Conservation (phyloP, 2,797 vertebrate species). For the Mormyrops boulengeri region DNA sequence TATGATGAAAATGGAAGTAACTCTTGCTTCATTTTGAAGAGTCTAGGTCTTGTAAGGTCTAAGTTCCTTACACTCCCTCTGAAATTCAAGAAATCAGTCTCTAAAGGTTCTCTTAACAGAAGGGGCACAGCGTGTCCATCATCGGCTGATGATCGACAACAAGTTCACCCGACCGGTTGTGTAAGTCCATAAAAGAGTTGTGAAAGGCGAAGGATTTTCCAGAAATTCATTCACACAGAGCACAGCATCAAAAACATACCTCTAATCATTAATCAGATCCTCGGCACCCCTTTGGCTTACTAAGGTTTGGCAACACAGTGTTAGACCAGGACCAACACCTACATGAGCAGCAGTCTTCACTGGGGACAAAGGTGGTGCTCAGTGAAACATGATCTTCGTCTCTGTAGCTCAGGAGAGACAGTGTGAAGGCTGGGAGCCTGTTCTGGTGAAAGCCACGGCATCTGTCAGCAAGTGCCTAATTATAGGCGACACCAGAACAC, state of each 20-base stretch:
- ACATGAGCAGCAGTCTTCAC: neutral
- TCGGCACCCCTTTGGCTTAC: neutral
- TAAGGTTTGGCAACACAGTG: neutral
- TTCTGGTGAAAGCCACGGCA: constrained; percentile 31
- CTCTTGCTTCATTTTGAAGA: neutral
- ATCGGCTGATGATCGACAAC: neutral
- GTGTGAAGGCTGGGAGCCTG: constrained; percentile 21
- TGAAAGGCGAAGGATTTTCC: neutral
- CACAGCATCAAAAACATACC: neutral
- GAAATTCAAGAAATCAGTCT: constrained; percentile 18
- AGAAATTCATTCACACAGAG: neutral
- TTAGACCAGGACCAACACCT: neutral
- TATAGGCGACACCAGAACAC: constrained; percentile 30
- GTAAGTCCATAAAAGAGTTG: neutral
- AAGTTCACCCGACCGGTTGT: neutral
- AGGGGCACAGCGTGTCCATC: neutral
- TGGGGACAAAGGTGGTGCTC: neutral
- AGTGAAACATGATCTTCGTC: constrained; percentile 21
- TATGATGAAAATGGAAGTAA: constrained; percentile 8
- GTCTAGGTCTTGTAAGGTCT: neutral
- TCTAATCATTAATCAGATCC: neutral
- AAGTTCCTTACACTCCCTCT: constrained; percentile 20
- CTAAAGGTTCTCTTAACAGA: neutral
- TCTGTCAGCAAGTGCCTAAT: constrained; percentile 22
- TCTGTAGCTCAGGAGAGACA: constrained; percentile 39